A percentile compares a stretch with the other conserved stretches of the same genome.
These are phyloP conservation scores for Limanda limanda DNA, from an alignment of 2,113 vertebrate species.

Conservation along the genomic window DNA sequence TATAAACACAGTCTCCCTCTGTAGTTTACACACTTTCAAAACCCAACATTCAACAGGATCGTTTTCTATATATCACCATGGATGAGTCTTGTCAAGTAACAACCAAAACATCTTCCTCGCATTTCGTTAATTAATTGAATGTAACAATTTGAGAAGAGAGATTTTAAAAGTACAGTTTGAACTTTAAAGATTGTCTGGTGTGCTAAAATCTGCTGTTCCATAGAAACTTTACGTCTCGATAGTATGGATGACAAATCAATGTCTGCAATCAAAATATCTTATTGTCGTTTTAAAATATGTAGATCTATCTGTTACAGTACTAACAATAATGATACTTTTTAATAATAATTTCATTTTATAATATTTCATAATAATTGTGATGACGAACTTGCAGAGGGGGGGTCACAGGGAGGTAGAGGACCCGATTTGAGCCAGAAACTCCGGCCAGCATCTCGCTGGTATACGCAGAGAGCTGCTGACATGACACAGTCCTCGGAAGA, in stretches of 20 bases:
- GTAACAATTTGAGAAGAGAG: background rate
- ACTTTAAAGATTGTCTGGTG: slow-evolving; percentile 2
- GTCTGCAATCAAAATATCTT: background rate
- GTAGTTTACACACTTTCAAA: slow-evolving; percentile 19
- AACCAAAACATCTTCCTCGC: background rate
- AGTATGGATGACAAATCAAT: background rate
- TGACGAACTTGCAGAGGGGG: background rate
- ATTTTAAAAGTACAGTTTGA: background rate
- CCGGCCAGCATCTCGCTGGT: background rate
- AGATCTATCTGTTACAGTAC: slow-evolving; percentile 7
- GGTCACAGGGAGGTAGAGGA: background rate
- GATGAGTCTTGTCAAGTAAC: background rate
- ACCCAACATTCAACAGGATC: slow-evolving; percentile 12
- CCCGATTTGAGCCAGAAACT: slow-evolving; percentile 8
- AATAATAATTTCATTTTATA: no score
- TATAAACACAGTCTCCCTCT: slow-evolving; percentile 11
- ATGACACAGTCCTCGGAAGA: background rate
- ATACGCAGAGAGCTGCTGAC: background rate
- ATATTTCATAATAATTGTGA: background rate
- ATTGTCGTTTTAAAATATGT: no score
- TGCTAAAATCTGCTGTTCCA: background rate
- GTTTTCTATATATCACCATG: background rate
- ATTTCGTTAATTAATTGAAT: background rate
- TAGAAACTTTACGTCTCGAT: no score
- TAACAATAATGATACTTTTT: background rate